Evolutionary conservation across 2,888 invertebrate species (phyloP).

Genomic region (Lamellibrachia columna): DNA sequence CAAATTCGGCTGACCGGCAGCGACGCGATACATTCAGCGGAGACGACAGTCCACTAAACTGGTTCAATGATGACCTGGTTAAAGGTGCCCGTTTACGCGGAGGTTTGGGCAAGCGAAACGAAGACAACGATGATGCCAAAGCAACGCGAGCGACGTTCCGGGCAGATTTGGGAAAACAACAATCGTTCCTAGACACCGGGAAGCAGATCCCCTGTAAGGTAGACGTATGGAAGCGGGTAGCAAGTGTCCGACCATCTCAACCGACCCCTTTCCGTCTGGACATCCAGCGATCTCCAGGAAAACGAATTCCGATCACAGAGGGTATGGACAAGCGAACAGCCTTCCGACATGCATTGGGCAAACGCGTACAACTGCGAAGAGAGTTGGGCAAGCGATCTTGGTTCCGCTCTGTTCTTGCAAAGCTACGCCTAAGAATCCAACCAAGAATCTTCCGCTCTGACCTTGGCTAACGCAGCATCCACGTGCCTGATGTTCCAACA

Average conservation of each 20-base stretch:
- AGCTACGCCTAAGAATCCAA: background rate
- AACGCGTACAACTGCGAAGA: background rate
- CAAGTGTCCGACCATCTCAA: background rate
- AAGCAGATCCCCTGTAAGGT: background rate
- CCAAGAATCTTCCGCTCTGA: background rate
- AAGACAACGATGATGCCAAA: background rate
- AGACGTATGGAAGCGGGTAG: background rate
- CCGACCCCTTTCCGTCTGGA: background rate
- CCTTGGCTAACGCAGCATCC: background rate
- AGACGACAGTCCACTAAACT: background rate
- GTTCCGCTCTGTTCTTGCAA: background rate
- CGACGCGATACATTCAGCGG: background rate
- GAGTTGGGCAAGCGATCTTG: background rate
- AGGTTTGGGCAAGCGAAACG: background rate
- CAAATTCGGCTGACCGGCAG: background rate
- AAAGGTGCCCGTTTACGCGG: background rate
- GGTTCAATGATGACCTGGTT: background rate
- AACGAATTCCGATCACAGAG: background rate
- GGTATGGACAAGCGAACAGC: background rate
- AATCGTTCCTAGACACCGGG: background rate
- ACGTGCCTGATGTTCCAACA: background rate
- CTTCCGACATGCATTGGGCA: background rate
- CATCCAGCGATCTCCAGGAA: background rate
- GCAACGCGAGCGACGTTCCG: background rate
- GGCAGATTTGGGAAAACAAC: background rate